These are phyloP conservation scores for Sturmia bella DNA, from an alignment of 2,888 invertebrate species.

Conservation along the genomic window DNA sequence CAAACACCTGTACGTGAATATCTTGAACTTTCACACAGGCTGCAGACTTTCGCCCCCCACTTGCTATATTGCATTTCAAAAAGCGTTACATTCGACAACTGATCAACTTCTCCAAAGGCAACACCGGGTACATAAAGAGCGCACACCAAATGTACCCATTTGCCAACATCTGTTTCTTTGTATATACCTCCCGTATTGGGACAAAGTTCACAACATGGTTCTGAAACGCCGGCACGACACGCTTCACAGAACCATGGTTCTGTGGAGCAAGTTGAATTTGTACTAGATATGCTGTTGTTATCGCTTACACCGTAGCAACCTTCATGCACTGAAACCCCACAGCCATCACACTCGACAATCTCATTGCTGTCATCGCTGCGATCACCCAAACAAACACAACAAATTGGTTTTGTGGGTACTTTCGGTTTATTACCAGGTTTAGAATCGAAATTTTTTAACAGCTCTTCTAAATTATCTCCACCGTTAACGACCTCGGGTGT, in stretches of 20 bases:
- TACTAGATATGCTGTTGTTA: conserved; percentile 94
- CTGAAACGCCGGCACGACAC: conserved; percentile 93
- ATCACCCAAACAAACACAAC: conserved; percentile 96
- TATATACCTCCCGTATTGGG: conserved; percentile 95
- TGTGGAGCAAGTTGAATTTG: conserved; percentile 96
- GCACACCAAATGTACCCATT: conserved; percentile 99
- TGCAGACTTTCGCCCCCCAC: conserved; percentile 97
- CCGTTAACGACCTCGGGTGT: conserved; percentile 66
- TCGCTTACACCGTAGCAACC: conserved; percentile 98
- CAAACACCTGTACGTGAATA: conserved; percentile 96
- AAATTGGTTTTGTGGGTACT: conserved; percentile 89
- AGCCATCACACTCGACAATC: conserved; percentile 98
- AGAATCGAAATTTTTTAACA: conserved; percentile 66
- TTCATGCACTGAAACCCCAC: conserved; percentile 98
- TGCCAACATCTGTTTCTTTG: conserved; percentile 98
- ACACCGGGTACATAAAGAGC: conserved; percentile 98
- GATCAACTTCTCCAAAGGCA: conserved; percentile 97
- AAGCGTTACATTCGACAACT: conserved; percentile 94
- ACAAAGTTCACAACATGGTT: conserved; percentile 97
- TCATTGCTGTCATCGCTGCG: conserved; percentile 96
- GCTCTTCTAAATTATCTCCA: conserved; percentile 66
- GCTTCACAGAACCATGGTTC: conserved; percentile 99
- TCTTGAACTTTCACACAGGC: conserved; percentile 92
- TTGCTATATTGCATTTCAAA: conserved; percentile 99
- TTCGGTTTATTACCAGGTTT: conserved; percentile 71